Evolutionary conservation across 2,113 vertebrate species (phyloP).

Genomic region (Octodon degus): DNA sequence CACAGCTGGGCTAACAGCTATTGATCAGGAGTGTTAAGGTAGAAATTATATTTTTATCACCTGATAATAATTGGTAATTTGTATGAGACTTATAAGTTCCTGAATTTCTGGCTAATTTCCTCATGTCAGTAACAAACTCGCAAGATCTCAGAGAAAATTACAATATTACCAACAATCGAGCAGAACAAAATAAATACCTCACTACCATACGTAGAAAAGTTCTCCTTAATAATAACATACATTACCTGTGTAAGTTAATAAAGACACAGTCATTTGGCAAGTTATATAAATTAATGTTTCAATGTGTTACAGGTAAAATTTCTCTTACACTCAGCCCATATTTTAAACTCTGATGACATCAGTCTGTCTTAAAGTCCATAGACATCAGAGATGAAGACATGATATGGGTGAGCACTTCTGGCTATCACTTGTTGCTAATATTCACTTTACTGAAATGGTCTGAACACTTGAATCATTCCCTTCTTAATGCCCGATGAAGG

Average conservation of each 20-base stretch:
- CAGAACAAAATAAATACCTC: neutral
- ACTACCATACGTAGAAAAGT: constrained; percentile 59
- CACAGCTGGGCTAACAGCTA: neutral
- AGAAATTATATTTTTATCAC: neutral
- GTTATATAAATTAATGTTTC: constrained; percentile 78
- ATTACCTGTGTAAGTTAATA: constrained; percentile 80
- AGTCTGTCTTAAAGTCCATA: constrained; percentile 84
- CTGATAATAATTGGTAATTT: neutral
- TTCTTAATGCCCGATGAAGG: neutral
- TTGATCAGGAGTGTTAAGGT: neutral
- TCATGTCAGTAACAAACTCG: neutral
- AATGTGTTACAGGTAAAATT: constrained; percentile 79
- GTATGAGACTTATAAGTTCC: neutral
- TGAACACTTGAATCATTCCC: neutral
- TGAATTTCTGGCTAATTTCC: neutral
- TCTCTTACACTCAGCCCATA: constrained; percentile 80
- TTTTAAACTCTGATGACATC: constrained; percentile 83
- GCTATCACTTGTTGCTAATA: constrained; percentile 62
- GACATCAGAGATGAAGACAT: constrained; percentile 79
- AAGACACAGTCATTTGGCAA: constrained; percentile 74
- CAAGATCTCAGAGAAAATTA: neutral
- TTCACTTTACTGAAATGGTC: constrained; percentile 11
- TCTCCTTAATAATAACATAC: constrained; percentile 72
- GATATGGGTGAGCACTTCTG: constrained; percentile 81
- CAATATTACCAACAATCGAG: neutral